phyloP scores from a whole-genome alignment of 2,888 invertebrate species.

The Ophion slaviceki region DNA sequence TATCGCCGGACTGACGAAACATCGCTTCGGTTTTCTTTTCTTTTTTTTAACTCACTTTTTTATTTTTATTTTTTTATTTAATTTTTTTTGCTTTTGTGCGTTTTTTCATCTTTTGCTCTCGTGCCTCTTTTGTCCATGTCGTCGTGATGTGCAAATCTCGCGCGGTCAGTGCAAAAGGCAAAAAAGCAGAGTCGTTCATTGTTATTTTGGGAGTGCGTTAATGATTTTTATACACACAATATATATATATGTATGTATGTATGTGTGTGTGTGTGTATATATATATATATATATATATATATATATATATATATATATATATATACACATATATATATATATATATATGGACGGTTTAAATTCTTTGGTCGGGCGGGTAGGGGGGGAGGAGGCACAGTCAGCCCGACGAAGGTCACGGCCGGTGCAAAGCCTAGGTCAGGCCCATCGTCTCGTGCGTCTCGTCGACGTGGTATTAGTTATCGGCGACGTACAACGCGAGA shows the following conservation, averaged over 20 bases:
- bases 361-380: slow-evolving; percentile 38
- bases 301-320: slow-evolving; percentile 23
- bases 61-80: not conserved
- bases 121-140: not conserved
- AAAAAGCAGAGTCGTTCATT: slow-evolving; percentile 11
- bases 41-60: no score
- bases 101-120: not conserved
- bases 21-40: not conserved
- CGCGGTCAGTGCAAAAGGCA: not conserved
- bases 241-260: not conserved
- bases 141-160: not conserved
- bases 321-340: slow-evolving; percentile 40
- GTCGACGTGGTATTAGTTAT: slow-evolving; percentile 55
- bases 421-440: slow-evolving; percentile 82
- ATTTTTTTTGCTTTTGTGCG: no score
- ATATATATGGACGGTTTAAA: slow-evolving; percentile 37
- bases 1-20: slow-evolving; percentile 36
- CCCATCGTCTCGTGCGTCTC: slow-evolving; percentile 75
- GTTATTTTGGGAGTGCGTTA: slow-evolving; percentile 26
- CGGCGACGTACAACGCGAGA: slow-evolving; percentile 50
- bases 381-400: slow-evolving; percentile 61
- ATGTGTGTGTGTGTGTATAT: not conserved
- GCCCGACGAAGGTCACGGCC: slow-evolving; percentile 80
- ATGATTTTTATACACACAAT: not conserved
- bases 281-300: not conserved